Conservation (phyloP, 2,113 vertebrate species). For the Alethe castanea region DNA sequence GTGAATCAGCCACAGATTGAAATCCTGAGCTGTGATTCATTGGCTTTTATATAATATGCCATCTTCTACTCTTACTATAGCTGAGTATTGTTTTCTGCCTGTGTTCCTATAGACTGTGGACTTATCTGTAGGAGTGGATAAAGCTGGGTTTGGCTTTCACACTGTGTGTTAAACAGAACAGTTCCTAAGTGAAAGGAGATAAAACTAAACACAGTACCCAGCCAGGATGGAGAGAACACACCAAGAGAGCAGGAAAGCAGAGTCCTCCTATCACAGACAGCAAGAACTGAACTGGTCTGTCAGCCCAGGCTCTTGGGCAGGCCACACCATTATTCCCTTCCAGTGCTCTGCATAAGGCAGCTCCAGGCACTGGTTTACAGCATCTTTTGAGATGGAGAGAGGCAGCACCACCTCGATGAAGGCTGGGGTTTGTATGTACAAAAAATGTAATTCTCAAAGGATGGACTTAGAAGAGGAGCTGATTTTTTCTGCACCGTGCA, state of each 20-base stretch:
- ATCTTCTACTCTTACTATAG: not conserved
- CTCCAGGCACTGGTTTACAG: not conserved
- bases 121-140: conserved; percentile 32
- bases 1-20: conserved; percentile 46
- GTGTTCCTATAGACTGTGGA: not conserved
- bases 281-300: not conserved
- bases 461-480: not conserved
- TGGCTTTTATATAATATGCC: conserved; percentile 16
- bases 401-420: not conserved
- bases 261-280: not conserved
- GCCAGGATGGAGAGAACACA: not conserved
- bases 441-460: not conserved
- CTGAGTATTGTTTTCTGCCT: not conserved
- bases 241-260: not conserved
- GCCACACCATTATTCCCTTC: not conserved
- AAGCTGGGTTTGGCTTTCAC: conserved; percentile 37
- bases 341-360: not conserved
- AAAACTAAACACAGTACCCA: not conserved
- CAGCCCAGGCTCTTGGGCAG: not conserved
- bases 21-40: conserved; percentile 49
- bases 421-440: not conserved
- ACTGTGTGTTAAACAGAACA: not conserved
- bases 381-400: not conserved
- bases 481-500: not conserved
- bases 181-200: not conserved